These are phyloP conservation scores for Phyllostomus discolor DNA, from an alignment of 2,113 vertebrate species.

Conservation along the genomic window DNA sequence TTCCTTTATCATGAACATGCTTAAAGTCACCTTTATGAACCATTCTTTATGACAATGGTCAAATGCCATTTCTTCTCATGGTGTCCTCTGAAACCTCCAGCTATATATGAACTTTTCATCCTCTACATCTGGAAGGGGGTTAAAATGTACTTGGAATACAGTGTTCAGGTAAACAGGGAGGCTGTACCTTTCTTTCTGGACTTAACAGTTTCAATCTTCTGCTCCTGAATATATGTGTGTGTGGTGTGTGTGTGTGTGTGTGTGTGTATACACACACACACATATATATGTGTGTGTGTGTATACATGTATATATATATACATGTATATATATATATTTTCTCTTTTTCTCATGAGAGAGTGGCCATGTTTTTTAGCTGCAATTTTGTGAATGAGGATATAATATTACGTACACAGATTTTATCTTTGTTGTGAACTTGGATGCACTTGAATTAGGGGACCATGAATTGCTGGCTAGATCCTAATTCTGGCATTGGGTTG, in stretches of 20 bases:
- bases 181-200: neutral
- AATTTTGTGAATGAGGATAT: neutral
- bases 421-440: neutral
- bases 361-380: neutral
- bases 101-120: neutral
- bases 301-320: neutral
- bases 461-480: neutral
- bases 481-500: neutral
- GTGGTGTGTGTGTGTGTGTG: too few relatives aligned
- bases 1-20: neutral
- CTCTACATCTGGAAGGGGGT: neutral
- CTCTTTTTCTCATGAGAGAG: neutral
- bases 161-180: too few relatives aligned
- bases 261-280: too few relatives aligned
- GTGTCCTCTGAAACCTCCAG: neutral
- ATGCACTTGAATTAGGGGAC: neutral
- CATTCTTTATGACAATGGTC: neutral
- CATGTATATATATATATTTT: neutral
- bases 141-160: too few relatives aligned
- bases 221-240: neutral
- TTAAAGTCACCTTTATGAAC: neutral
- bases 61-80: neutral
- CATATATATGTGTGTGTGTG: too few relatives aligned
- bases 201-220: neutral
- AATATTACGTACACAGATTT: neutral